These are phyloP conservation scores for Serranochromis macrocephalus DNA, from an alignment of 2,113 vertebrate genomes.

Conservation along the genomic window DNA sequence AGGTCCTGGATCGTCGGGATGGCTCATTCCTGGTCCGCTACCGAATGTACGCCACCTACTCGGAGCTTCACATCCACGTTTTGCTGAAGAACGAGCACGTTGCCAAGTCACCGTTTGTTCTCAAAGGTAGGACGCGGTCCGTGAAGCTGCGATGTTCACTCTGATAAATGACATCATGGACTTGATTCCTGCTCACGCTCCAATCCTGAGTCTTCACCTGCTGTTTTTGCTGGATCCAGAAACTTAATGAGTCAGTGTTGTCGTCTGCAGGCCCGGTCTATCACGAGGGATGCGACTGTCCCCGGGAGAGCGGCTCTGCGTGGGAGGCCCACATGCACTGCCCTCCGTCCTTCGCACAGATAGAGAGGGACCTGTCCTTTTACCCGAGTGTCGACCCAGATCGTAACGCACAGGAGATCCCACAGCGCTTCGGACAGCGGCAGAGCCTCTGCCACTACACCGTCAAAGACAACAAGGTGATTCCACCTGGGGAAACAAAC, in stretches of 20 bases:
- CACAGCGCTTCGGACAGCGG: constrained; percentile 86
- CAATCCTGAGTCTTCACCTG: neutral
- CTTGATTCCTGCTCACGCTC: neutral
- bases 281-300: constrained; percentile 92
- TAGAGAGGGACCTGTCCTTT: constrained; percentile 79
- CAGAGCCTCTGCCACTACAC: constrained; percentile 97
- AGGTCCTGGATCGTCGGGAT: constrained; percentile 89
- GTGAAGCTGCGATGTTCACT: neutral
- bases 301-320: constrained; percentile 69
- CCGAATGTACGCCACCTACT: constrained; percentile 93
- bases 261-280: constrained; percentile 79
- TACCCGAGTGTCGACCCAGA: constrained; percentile 81
- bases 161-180: neutral
- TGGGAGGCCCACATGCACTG: constrained; percentile 89
- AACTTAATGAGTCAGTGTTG: neutral
- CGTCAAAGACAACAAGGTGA: constrained; percentile 90
- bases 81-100: constrained; percentile 75
- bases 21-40: constrained; percentile 95
- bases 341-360: constrained; percentile 80
- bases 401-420: constrained; percentile 83
- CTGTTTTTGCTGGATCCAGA: neutral
- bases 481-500: neutral
- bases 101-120: constrained; percentile 84
- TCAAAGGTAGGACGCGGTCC: constrained; percentile 76
- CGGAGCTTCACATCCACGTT: constrained; percentile 81